Evolutionary conservation across 2,113 vertebrate genomes (phyloP).

Genomic region (Neofelis nebulosa): DNA sequence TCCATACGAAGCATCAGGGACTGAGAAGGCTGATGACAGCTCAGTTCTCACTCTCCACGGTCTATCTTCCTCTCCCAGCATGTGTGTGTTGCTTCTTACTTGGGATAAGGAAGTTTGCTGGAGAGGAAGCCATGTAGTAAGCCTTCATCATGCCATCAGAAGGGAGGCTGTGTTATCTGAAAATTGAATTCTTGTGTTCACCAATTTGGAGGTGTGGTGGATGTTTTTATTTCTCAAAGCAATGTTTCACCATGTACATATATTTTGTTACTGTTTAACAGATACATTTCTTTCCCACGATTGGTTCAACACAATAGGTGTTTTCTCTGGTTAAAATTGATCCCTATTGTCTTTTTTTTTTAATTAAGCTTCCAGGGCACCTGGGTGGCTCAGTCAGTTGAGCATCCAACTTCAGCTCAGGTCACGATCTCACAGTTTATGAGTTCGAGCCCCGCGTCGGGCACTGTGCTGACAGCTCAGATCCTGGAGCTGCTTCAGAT

Average conservation of each 20-base stretch:
- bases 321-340: background rate
- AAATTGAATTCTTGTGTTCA: background rate
- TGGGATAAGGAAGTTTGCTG: background rate
- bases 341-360: background rate
- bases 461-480: too few relatives aligned
- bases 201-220: background rate
- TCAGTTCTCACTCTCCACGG: background rate
- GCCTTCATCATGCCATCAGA: background rate
- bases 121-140: background rate
- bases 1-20: background rate
- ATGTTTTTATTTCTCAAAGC: slow-evolving; percentile 14
- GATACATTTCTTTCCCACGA: background rate
- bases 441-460: too few relatives aligned
- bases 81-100: background rate
- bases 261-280: background rate
- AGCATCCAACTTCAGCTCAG: too few relatives aligned
- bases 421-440: too few relatives aligned
- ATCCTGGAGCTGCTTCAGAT: too few relatives aligned
- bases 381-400: too few relatives aligned
- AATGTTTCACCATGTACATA: background rate
- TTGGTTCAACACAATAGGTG: background rate
- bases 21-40: background rate
- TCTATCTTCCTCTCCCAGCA: background rate
- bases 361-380: background rate
- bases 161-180: background rate